These are phyloP conservation scores for Calycopis cecrops DNA, from an alignment of 1,140 invertebrate species.

Conservation along the genomic window DNA sequence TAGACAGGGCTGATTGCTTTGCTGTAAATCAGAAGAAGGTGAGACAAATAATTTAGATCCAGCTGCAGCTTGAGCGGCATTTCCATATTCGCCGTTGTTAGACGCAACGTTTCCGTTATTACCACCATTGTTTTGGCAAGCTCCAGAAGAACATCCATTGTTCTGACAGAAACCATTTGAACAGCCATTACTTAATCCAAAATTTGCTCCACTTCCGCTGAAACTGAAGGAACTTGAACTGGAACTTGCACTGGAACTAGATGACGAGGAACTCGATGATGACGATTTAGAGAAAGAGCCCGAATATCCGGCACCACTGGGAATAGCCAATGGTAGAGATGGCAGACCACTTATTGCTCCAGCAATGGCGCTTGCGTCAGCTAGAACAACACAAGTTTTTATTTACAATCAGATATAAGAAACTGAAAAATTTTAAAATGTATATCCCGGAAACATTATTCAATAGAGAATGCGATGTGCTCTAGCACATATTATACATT, in stretches of 20 bases:
- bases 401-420: too few relatives aligned
- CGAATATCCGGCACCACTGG: constrained; percentile 41
- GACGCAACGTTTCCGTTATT: constrained; percentile 3
- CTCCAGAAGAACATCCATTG: constrained; percentile 29
- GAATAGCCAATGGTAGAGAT: constrained; percentile 33
- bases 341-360: constrained; percentile 35
- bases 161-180: constrained; percentile 13
- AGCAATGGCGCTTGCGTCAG: constrained; percentile 42
- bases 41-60: background rate
- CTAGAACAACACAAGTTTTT: constrained; percentile 34
- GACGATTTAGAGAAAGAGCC: constrained; percentile 57
- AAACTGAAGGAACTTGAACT: constrained; percentile 56
- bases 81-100: constrained; percentile 14
- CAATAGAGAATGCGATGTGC: too few relatives aligned
- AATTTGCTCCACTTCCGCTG: constrained; percentile 32
- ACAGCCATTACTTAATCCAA: constrained; percentile 11
- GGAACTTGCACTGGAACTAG: constrained; percentile 55
- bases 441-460: too few relatives aligned
- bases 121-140: constrained; percentile 21
- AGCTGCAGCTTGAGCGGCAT: background rate
- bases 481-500: too few relatives aligned
- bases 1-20: too few relatives aligned
- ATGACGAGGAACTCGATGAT: constrained; percentile 54
- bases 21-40: too few relatives aligned
- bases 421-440: too few relatives aligned